Evolutionary conservation across 2,113 vertebrate genomes (phyloP).

Genomic region (Casuarius casuarius): DNA sequence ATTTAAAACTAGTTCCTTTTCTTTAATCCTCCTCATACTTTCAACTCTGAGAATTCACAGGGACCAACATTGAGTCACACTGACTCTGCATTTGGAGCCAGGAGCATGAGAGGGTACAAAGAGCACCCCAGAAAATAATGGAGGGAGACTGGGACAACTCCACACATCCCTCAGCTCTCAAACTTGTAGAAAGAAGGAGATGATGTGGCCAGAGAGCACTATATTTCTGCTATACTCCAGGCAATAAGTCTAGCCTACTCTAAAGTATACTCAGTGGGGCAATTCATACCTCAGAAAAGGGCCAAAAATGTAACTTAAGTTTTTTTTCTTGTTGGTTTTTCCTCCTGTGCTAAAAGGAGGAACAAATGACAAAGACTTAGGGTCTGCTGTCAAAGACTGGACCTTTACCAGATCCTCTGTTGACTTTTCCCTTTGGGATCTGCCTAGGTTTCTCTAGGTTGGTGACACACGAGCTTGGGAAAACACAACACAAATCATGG

Average conservation of each 20-base stretch:
- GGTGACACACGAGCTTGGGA: background rate
- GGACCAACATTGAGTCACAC: background rate
- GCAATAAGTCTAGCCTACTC: background rate
- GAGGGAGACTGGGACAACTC: background rate
- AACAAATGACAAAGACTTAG: background rate
- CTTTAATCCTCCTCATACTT: background rate
- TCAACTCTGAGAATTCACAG: background rate
- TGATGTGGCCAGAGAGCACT: background rate
- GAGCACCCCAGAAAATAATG: background rate
- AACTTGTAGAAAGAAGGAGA: background rate
- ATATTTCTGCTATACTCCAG: background rate
- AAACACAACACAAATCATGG: background rate
- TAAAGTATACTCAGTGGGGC: background rate
- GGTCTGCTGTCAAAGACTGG: background rate
- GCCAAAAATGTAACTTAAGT: background rate
- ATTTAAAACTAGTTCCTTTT: background rate
- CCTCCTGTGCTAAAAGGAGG: background rate
- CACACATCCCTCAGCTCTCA: background rate
- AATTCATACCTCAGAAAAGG: background rate
- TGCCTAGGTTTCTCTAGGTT: background rate
- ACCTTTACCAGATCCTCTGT: background rate
- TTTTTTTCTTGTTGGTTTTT: background rate
- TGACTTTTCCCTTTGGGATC: background rate
- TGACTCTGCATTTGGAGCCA: background rate
- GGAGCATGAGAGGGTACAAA: background rate